phyloP scores from a whole-genome alignment of 1,140 invertebrate genomes.

The Bombus pascuorum region DNA sequence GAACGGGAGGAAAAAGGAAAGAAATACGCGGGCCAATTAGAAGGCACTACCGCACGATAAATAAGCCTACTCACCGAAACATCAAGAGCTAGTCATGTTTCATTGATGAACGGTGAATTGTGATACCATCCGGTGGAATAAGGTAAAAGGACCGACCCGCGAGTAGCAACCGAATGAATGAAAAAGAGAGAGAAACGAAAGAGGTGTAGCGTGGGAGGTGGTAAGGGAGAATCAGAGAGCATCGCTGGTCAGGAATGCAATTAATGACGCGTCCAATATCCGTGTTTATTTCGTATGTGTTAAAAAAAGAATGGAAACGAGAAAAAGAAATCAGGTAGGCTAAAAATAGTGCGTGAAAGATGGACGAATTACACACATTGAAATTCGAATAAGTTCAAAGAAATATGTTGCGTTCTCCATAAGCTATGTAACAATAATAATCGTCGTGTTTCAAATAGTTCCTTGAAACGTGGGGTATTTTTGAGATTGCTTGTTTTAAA shows the following conservation, averaged over 20 bases:
- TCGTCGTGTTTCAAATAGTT: background rate
- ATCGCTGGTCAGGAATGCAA: background rate
- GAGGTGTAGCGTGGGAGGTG: conserved; percentile 33
- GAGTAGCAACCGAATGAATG: background rate
- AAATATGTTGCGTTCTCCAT: background rate
- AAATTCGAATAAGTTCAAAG: background rate
- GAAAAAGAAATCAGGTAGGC: background rate
- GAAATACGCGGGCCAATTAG: conserved; percentile 37
- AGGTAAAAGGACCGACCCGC: conserved; percentile 22
- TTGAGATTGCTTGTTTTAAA: background rate
- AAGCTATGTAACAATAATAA: background rate
- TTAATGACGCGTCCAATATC: conserved; percentile 5
- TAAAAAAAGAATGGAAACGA: background rate
- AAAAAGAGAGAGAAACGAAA: background rate
- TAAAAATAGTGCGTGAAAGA: conserved; percentile 3
- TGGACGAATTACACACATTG: background rate
- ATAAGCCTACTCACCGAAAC: conserved; percentile 47
- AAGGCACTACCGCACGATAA: conserved; percentile 39
- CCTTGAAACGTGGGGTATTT: background rate
- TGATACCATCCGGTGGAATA: conserved; percentile 40
- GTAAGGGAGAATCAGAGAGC: conserved; percentile 13
- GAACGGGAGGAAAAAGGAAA: conserved; percentile 17
- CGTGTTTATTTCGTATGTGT: background rate
- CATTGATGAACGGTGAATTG: conserved; percentile 48
- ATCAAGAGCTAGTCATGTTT: conserved; percentile 47